phyloP scores from a whole-genome alignment of 2,888 invertebrate genomes.

The Archips xylosteana region DNA sequence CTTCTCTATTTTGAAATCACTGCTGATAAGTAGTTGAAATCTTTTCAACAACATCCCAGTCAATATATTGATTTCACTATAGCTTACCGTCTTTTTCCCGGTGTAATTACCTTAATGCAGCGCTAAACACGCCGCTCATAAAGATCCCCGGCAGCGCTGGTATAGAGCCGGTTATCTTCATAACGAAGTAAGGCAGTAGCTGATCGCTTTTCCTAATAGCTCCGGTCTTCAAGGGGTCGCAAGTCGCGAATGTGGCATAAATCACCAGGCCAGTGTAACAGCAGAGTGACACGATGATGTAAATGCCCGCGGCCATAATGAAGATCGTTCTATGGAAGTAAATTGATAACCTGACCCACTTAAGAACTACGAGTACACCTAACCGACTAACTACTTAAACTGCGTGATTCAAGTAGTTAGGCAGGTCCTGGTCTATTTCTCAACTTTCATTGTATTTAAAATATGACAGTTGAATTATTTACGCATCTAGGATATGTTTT shows the following conservation, averaged over 20 bases:
- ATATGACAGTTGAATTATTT: no score
- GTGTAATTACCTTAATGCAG: slow-evolving; percentile 89
- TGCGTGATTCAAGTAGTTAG: no score
- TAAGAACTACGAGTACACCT: not conserved
- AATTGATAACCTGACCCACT: not conserved
- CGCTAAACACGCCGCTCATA: slow-evolving; percentile 94
- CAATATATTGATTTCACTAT: no score
- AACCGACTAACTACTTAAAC: no score
- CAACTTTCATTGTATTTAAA: no score
- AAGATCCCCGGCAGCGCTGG: slow-evolving; percentile 94
- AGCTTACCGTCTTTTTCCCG: not conserved
- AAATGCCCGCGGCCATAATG: slow-evolving; percentile 92
- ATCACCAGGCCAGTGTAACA: slow-evolving; percentile 95
- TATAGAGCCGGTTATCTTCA: slow-evolving; percentile 90
- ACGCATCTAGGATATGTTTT: no score
- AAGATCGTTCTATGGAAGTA: slow-evolving; percentile 87
- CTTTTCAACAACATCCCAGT: no score
- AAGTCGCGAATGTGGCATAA: slow-evolving; percentile 93
- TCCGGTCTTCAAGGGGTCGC: slow-evolving; percentile 93
- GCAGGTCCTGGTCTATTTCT: no score
- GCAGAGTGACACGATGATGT: slow-evolving; percentile 90
- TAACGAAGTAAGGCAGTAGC: slow-evolving; percentile 92
- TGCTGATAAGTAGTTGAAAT: no score
- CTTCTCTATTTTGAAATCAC: not conserved
- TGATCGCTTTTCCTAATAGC: slow-evolving; percentile 90